These are phyloP conservation scores for Polyodon spathula DNA, from an alignment of 2,113 vertebrate species.

Conservation along the genomic window DNA sequence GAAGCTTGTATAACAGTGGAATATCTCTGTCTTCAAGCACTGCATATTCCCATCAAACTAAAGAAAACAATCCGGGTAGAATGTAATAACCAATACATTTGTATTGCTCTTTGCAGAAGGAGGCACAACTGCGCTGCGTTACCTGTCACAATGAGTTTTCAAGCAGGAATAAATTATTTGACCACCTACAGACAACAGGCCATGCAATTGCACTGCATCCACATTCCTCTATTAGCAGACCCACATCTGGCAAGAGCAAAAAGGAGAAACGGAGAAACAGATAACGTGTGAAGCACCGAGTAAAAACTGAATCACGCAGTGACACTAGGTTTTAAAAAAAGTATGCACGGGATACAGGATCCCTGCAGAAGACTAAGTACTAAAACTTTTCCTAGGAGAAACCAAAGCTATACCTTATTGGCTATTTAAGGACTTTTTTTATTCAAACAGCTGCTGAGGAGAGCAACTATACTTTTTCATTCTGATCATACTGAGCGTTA, in stretches of 20 bases:
- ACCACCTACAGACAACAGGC: slow-evolving; percentile 80
- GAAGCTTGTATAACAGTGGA: too few relatives aligned
- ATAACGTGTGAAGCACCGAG: slow-evolving; percentile 26
- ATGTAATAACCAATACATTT: too few relatives aligned
- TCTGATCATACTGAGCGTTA: too few relatives aligned
- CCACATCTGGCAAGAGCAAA: slow-evolving; percentile 53
- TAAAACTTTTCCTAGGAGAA: too few relatives aligned
- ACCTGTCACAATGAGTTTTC: slow-evolving; percentile 72
- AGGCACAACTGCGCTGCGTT: slow-evolving; percentile 60
- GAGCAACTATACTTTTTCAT: too few relatives aligned
- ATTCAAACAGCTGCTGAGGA: too few relatives aligned
- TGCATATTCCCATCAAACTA: too few relatives aligned
- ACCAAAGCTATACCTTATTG: too few relatives aligned
- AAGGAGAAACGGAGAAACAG: slow-evolving; percentile 80
- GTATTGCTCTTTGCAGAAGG: slow-evolving; percentile 46
- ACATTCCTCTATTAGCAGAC: slow-evolving; percentile 23
- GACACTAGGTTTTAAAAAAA: background rate
- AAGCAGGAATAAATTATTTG: slow-evolving; percentile 89
- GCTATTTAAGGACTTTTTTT: too few relatives aligned
- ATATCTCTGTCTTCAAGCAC: too few relatives aligned
- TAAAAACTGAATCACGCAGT: background rate
- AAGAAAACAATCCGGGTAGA: too few relatives aligned
- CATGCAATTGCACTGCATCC: slow-evolving; percentile 60
- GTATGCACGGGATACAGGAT: background rate
- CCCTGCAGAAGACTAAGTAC: too few relatives aligned